These are phyloP conservation scores for Nephotettix cincticeps DNA, from an alignment of 1,140 invertebrate species.

Conservation along the genomic window DNA sequence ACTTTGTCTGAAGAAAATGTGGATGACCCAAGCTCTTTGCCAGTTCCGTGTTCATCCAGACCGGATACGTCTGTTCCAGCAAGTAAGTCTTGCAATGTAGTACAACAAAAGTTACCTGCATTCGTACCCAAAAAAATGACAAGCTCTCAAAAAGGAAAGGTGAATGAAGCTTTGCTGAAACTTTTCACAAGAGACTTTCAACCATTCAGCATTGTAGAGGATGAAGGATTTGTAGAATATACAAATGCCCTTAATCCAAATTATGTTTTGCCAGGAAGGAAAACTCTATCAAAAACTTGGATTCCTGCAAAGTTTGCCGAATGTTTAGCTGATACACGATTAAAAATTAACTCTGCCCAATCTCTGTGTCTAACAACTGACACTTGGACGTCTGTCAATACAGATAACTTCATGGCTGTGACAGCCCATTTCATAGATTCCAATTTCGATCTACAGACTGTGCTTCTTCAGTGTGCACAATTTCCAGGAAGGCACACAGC, in stretches of 20 bases:
- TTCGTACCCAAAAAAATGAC: neutral
- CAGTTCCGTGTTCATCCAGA: neutral
- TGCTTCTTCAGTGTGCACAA: conserved; percentile 29
- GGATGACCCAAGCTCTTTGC: neutral
- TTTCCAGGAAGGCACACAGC: neutral
- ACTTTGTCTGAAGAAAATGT: no score
- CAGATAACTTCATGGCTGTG: conserved; percentile 32
- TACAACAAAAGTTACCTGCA: neutral
- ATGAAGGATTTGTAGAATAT: conserved; percentile 32
- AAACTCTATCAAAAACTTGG: conserved; percentile 29
- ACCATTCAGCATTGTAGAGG: conserved; percentile 37
- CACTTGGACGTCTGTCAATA: conserved; percentile 37
- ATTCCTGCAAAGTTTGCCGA: conserved; percentile 35
- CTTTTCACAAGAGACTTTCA: conserved; percentile 31
- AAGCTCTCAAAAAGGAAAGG: conserved; percentile 19
- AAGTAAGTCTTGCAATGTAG: neutral
- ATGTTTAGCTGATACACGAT: neutral
- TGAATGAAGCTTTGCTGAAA: conserved; percentile 25
- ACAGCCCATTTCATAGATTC: conserved; percentile 37
- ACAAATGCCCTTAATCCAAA: conserved; percentile 29
- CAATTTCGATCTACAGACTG: conserved; percentile 27
- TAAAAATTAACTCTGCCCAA: conserved; percentile 2
- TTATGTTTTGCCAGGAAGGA: conserved; percentile 34
- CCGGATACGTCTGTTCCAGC: neutral
- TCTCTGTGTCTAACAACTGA: conserved; percentile 35